A percentile compares a stretch with the other conserved stretches of the same genome.
phyloP scores from a whole-genome alignment of 2,888 invertebrate species.

The Pristionchus exspectatus region DNA sequence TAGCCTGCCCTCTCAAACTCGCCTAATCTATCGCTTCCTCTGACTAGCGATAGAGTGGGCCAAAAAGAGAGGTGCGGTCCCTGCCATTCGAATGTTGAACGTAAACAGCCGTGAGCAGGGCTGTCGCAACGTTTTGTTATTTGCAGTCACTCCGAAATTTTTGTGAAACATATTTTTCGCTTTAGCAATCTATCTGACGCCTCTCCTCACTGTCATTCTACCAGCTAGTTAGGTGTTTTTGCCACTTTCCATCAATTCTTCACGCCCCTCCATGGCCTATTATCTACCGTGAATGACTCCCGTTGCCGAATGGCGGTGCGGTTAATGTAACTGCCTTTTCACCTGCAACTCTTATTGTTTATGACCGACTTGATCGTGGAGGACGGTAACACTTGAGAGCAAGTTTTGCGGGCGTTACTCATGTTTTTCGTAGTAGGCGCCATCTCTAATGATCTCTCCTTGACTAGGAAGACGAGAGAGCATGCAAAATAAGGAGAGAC shows the following conservation, averaged over 20 bases:
- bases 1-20: neutral
- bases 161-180: neutral
- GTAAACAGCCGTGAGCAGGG: neutral
- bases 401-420: neutral
- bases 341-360: neutral
- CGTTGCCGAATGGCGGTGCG: neutral
- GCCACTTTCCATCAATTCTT: neutral
- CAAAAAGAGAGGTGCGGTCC: neutral
- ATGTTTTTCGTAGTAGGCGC: neutral
- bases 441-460: neutral
- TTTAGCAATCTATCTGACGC: neutral
- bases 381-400: neutral
- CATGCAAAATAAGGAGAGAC: neutral
- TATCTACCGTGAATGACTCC: neutral
- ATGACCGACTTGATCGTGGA: neutral
- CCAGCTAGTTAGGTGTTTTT: slow-evolving; percentile 25
- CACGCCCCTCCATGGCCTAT: neutral
- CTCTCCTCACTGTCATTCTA: neutral
- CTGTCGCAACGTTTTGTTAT: neutral
- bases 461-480: neutral
- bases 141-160: neutral
- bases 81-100: neutral
- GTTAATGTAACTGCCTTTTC: neutral
- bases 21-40: neutral
- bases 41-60: neutral